phyloP scores from a whole-genome alignment of 2,888 invertebrate species.

The Philereme transversata region DNA sequence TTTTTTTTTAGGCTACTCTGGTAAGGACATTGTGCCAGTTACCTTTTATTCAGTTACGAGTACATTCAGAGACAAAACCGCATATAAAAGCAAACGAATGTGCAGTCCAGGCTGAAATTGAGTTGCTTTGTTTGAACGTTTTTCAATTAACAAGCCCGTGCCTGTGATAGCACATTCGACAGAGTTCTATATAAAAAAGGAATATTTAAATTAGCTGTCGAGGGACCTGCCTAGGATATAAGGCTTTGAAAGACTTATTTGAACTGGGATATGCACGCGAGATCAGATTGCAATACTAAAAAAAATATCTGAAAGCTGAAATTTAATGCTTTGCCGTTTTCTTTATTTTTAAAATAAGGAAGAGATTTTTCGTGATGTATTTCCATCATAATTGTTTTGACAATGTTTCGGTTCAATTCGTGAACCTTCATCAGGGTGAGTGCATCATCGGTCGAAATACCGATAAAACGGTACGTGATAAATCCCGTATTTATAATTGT shows the following conservation, averaged over 20 bases:
- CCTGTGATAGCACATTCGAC: slow-evolving; percentile 41
- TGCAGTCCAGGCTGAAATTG: slow-evolving; percentile 57
- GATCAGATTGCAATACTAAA: not conserved
- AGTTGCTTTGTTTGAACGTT: slow-evolving; percentile 61
- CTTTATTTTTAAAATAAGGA: too few species aligned
- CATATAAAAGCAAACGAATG: slow-evolving; percentile 19
- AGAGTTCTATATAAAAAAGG: slow-evolving; percentile 41
- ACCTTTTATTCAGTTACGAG: slow-evolving; percentile 21
- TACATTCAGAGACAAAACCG: slow-evolving; percentile 16
- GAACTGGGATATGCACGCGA: slow-evolving; percentile 7
- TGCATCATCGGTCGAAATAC: too few species aligned
- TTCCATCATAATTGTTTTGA: too few species aligned
- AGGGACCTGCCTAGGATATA: slow-evolving; percentile 18
- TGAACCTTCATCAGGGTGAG: too few species aligned
- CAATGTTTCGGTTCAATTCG: too few species aligned
- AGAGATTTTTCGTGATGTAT: too few species aligned
- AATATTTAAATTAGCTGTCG: slow-evolving; percentile 48
- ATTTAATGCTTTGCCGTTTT: not conserved
- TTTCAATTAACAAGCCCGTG: slow-evolving; percentile 65
- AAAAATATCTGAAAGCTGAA: not conserved
- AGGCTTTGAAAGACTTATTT: slow-evolving; percentile 16
- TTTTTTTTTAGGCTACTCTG: slow-evolving; percentile 3
- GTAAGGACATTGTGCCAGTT: slow-evolving; percentile 22
- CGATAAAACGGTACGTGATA: too few species aligned
- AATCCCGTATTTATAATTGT: too few species aligned